These are phyloP conservation scores for Sebastiscus tertius DNA, from an alignment of 2,797 vertebrate species.

Conservation along the genomic window DNA sequence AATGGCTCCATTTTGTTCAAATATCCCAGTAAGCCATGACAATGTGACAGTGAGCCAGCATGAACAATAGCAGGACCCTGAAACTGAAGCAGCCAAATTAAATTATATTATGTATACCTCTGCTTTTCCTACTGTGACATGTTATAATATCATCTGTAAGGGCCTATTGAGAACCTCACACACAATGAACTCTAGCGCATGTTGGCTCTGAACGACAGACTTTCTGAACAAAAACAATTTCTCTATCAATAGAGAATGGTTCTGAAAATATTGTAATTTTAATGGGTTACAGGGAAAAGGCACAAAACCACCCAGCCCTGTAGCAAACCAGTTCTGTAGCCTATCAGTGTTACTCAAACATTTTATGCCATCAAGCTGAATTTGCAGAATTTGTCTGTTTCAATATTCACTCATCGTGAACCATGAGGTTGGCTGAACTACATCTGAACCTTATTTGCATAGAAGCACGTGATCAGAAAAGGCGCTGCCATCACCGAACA, in stretches of 20 bases:
- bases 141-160: not conserved
- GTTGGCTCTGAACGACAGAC: not conserved
- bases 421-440: slow-evolving; percentile 45
- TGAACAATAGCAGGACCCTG: too few species aligned
- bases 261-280: not conserved
- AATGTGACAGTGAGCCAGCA: too few species aligned
- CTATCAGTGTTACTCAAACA: not conserved
- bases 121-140: not conserved
- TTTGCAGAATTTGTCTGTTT: slow-evolving; percentile 9
- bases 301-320: not conserved
- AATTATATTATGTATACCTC: not conserved
- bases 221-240: not conserved
- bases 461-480: slow-evolving; percentile 34
- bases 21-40: too few species aligned
- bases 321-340: not conserved
- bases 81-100: not conserved
- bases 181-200: not conserved
- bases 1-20: too few species aligned
- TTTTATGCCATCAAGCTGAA: not conserved
- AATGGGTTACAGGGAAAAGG: not conserved
- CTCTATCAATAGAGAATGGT: not conserved
- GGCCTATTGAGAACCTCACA: not conserved
- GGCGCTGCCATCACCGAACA: slow-evolving; percentile 26
- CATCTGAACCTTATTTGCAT: slow-evolving; percentile 54
- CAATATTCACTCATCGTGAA: not conserved